phyloP scores from a whole-genome alignment of 2,113 vertebrate genomes.

The Microcebus griseorufus region DNA sequence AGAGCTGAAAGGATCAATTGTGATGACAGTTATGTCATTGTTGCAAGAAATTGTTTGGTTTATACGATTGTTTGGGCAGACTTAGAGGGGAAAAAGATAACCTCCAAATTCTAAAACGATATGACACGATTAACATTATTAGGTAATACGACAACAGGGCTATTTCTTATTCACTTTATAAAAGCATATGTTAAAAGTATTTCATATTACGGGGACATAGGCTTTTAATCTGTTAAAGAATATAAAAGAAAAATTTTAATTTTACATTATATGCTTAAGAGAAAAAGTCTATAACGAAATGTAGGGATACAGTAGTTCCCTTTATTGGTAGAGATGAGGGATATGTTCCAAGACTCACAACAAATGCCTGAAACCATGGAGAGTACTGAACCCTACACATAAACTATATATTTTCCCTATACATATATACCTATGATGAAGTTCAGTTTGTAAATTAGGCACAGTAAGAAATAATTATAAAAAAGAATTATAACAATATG shows the following conservation, averaged over 20 bases:
- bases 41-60: not conserved
- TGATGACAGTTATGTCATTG: not conserved
- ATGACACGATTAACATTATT: not conserved
- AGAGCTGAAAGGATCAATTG: not conserved
- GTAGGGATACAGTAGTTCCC: not conserved
- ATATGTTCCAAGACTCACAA: not conserved
- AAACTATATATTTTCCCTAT: not conserved
- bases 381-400: not conserved
- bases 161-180: conserved; percentile 15
- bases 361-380: not conserved
- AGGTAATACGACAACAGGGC: not conserved
- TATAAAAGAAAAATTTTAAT: not conserved
- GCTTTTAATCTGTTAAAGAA: too few relatives aligned
- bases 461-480: not conserved
- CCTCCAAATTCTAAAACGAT: not conserved
- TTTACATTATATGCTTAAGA: not conserved
- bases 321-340: not conserved
- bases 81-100: not conserved
- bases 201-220: too few relatives aligned
- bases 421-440: not conserved
- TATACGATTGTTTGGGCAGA: not conserved
- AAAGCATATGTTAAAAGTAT: not conserved
- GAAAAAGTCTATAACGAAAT: not conserved
- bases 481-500: not conserved
- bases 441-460: not conserved